Evolutionary conservation across 2,888 invertebrate genomes (phyloP), one percentile per base, ranked within the genome.

Genomic region (Emmelina monodactyla): DNA sequence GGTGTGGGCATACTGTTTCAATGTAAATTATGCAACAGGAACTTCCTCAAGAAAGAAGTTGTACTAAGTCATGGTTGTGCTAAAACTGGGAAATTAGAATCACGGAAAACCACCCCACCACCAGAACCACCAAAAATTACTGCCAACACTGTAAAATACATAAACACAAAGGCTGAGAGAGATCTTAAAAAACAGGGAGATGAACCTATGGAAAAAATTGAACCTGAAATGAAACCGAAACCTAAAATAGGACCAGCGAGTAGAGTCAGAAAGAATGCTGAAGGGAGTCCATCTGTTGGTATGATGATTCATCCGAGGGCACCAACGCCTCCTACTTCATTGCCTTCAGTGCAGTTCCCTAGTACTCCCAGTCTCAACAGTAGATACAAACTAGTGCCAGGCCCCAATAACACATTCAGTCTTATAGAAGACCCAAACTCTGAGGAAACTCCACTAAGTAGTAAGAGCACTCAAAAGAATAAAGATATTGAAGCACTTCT

Each of bases 1-100:
- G 71, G 69, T 28, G 75, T 79, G 2, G 81, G 81, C 32, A 51
- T 63, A n/a, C 46, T 81, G 12, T 80, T 66, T 47, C 75, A 78
- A 42, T 81, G 81, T 51, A 70, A 68, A 45, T 46, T 78, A 13
- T 81, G 81, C 40, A 73, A 72, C 40, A 64, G 75, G 43, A 76
- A 80, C 41, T 78, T 81, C 42, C 48, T 79, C 3, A 73, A 67
- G 39, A 69, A 69, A 47, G 68, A 75, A 33, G 65, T 71, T 2
- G 68, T 79, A 1, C 44, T 62, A 47, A 53, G 58, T 38, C 81
- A 81, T 40, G 67, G 58, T 28, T 81, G 80, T 51, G 69, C 79
- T 16, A 78, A 70, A 57, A 69, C 58, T 45, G 68, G 67, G 37
- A 50, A 53, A 10, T 58, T 63, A 12, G 76, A 72, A 51, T 34